Evolutionary conservation across 2,888 invertebrate species (phyloP).

Genomic region (Eupithecia vulgata): DNA sequence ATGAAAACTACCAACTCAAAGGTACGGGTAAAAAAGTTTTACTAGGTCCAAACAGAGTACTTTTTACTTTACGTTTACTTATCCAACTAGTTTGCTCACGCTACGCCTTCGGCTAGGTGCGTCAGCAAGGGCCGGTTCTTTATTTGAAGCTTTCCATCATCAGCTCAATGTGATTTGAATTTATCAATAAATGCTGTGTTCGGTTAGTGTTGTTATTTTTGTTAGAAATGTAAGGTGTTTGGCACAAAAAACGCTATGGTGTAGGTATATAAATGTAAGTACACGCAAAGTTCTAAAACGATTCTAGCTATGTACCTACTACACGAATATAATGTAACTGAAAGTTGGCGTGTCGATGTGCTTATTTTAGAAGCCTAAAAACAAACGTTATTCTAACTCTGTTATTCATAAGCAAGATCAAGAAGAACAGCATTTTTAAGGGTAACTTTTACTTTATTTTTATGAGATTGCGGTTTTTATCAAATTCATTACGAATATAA

Average conservation of each 20-base stretch:
- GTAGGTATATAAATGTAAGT: too few relatives aligned
- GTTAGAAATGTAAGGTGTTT: not conserved
- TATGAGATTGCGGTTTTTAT: not conserved
- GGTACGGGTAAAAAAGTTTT: not conserved
- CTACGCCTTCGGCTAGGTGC: not conserved
- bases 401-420: too few relatives aligned
- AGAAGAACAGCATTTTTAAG: too few relatives aligned
- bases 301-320: too few relatives aligned
- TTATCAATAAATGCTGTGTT: conserved; percentile 8
- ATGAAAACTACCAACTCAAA: not conserved
- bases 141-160: conserved; percentile 5
- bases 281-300: too few relatives aligned
- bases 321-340: too few relatives aligned
- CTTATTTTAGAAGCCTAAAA: too few relatives aligned
- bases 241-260: too few relatives aligned
- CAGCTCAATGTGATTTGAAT: conserved; percentile 5
- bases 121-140: conserved; percentile 9
- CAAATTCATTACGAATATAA: too few relatives aligned
- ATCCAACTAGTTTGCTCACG: not conserved
- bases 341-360: too few relatives aligned
- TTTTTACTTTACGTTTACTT: not conserved
- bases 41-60: not conserved
- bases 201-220: not conserved
- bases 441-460: not conserved
- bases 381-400: too few relatives aligned